Percentiles rank a stretch among this genome's conserved stretches.
These are phyloP conservation scores for Aspidoscelis tigris DNA, from an alignment of 2,113 vertebrate genomes.

Conservation along the genomic window DNA sequence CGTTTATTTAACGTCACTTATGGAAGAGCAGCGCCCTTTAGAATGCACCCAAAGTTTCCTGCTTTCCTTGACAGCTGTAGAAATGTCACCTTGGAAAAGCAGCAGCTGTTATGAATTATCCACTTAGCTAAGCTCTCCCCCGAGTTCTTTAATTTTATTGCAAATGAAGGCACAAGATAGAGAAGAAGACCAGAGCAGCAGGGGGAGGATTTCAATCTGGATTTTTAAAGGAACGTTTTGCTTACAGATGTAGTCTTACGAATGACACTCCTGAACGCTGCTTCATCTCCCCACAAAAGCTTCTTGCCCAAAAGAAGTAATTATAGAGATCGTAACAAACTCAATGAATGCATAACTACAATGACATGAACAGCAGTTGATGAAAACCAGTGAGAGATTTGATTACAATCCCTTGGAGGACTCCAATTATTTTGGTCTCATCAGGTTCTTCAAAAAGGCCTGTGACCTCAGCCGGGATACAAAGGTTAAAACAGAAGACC, in stretches of 20 bases:
- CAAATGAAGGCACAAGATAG: background rate
- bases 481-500: background rate
- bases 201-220: background rate
- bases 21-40: background rate
- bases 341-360: fast-evolving
- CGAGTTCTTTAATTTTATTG: constrained; percentile 19
- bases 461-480: background rate
- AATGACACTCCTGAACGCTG: background rate
- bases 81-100: constrained; percentile 36
- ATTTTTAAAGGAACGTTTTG: too few relatives aligned
- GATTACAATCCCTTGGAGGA: constrained; percentile 8
- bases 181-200: background rate
- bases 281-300: background rate
- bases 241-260: fast-evolving
- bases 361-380: background rate
- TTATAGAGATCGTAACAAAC: constrained; percentile 13
- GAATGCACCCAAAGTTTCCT: constrained; percentile 14
- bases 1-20: background rate
- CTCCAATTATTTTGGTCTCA: background rate
- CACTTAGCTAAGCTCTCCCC: constrained; percentile 31
- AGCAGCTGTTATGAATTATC: constrained; percentile 37
- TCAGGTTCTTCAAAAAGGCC: constrained; percentile 6
- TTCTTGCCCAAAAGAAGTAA: background rate
- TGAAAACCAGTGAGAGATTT: background rate
- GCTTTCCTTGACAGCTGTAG: constrained; percentile 35